Conservation (phyloP, 2,113 vertebrate species). For the Bujurquina vittata region DNA sequence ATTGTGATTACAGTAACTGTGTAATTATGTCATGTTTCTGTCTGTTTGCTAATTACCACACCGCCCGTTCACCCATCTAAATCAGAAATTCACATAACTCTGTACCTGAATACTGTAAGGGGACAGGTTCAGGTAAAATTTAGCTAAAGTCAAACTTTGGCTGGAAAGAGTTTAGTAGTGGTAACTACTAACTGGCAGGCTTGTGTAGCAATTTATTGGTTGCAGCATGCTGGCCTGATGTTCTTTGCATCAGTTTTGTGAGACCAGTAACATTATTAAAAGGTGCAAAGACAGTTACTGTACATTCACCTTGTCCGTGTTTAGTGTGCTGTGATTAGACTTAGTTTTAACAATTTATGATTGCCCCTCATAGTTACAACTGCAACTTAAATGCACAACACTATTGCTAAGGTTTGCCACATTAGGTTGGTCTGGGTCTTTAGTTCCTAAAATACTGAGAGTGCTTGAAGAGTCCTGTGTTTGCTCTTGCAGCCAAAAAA, state of each 20-base stretch:
- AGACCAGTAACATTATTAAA: neutral
- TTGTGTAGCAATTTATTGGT: neutral
- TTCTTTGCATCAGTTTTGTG: neutral
- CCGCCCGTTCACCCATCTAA: neutral
- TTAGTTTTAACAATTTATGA: neutral
- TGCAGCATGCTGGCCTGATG: neutral
- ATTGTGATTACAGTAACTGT: neutral
- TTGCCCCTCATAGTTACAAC: neutral
- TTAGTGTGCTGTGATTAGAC: too few species aligned
- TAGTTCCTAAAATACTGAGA: neutral
- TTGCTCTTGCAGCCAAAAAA: neutral
- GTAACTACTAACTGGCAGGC: neutral
- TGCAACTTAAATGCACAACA: fast-evolving
- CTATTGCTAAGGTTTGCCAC: neutral
- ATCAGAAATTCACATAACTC: neutral
- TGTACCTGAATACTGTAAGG: neutral
- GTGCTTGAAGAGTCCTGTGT: neutral
- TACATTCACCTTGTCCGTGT: neutral
- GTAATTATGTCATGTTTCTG: neutral
- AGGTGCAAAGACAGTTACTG: neutral
- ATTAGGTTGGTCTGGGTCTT: neutral
- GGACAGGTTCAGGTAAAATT: neutral
- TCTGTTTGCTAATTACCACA: neutral
- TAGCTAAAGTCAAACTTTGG: neutral
- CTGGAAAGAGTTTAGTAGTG: neutral